Evolutionary conservation across 2,797 vertebrate genomes (phyloP).

Genomic region (Sardinella longiceps): DNA sequence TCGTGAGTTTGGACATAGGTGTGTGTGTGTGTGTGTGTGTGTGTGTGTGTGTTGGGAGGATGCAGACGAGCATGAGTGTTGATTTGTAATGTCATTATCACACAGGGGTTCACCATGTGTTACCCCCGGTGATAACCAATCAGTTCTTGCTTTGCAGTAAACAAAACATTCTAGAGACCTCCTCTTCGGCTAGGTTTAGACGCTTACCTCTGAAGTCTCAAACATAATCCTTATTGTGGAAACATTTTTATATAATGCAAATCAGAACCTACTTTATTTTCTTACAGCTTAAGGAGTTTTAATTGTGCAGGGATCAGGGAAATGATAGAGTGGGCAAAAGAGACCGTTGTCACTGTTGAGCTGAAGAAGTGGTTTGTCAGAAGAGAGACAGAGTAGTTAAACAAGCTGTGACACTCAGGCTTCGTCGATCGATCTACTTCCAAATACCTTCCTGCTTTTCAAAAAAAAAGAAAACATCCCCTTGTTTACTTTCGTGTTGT

Average conservation of each 20-base stretch:
- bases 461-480: conserved; percentile 5
- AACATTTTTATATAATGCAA: conserved; percentile 34
- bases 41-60: conserved; percentile 5
- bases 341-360: conserved; percentile 65
- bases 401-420: conserved; percentile 61
- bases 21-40: conserved; percentile 35
- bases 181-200: conserved; percentile 61
- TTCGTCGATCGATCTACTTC: conserved; percentile 27
- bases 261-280: conserved; percentile 70
- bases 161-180: conserved; percentile 70
- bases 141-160: conserved; percentile 84
- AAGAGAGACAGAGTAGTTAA: conserved; percentile 51
- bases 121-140: conserved; percentile 77
- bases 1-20: conserved; percentile 26
- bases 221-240: conserved; percentile 34
- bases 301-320: conserved; percentile 55
- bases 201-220: conserved; percentile 49
- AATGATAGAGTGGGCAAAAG: conserved; percentile 45
- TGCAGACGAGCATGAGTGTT: neutral
- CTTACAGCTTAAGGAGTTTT: conserved; percentile 56
- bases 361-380: conserved; percentile 39
- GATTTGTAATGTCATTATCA: conserved; percentile 60
- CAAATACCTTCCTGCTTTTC: conserved; percentile 25
- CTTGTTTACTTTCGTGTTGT: conserved; percentile 14
- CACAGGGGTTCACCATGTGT: conserved; percentile 62